These are phyloP conservation scores for Heliconius ethilla DNA, from an alignment of 2,888 invertebrate genomes.

Conservation along the genomic window DNA sequence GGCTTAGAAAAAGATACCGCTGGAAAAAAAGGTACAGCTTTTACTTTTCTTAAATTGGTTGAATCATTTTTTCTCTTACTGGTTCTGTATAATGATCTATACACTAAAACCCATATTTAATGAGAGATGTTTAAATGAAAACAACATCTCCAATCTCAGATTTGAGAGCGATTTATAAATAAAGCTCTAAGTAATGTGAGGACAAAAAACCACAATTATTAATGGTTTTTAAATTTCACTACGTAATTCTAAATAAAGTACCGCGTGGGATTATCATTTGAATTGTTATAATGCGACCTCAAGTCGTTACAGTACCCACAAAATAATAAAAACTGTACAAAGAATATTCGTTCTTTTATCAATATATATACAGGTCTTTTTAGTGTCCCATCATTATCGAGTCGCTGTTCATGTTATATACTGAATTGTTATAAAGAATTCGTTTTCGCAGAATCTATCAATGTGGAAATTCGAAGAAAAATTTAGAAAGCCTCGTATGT, in stretches of 20 bases:
- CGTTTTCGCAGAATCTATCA: neutral
- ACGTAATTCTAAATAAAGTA: conserved; percentile 14
- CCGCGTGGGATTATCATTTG: conserved; percentile 38
- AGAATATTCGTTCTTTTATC: neutral
- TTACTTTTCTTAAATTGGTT: too few relatives aligned
- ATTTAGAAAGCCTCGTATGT: conserved; percentile 3
- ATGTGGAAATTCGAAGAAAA: conserved; percentile 10
- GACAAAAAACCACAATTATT: neutral
- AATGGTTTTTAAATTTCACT: neutral
- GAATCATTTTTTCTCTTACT: too few relatives aligned
- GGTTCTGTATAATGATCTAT: too few relatives aligned
- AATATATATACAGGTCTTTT: neutral
- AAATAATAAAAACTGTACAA: neutral
- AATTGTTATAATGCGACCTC: conserved; percentile 27
- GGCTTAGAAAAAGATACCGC: too few relatives aligned
- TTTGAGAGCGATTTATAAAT: too few relatives aligned
- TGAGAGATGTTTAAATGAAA: too few relatives aligned
- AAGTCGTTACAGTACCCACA: conserved; percentile 13
- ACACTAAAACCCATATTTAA: too few relatives aligned
- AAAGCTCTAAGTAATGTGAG: too few relatives aligned
- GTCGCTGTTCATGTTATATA: neutral
- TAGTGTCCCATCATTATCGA: neutral
- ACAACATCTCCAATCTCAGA: too few relatives aligned
- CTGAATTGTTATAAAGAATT: neutral
- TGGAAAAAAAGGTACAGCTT: too few relatives aligned